Base-by-base conservation (phyloP, 2,797 vertebrate species). In the Sebastolobus alascanus region DNA sequence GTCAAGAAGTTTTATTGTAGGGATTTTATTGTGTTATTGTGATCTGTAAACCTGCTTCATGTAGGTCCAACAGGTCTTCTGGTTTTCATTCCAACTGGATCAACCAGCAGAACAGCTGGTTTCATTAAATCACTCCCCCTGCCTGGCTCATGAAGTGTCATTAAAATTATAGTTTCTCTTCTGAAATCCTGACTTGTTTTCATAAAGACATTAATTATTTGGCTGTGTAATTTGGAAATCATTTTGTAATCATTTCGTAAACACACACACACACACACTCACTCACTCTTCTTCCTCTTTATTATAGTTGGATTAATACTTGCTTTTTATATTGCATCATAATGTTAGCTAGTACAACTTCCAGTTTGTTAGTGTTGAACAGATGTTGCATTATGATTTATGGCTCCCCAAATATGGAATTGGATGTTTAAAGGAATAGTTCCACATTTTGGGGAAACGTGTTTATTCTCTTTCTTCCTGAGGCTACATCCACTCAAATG, bases 151-250 rank as follows among this genome's bases (percentile, higher is more conserved):
- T 38, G 25, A 82, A 65, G 54, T 64, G 52, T 68, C 67, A 67
- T 74, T 79, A 64, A 73, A 77, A 75, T 59, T 1, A 20, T 31
- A 58, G 22, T 72, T 65, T 68, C 63, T 56, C 43, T 71, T 22
- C 46, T 68, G 3, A 64, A 38, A 31, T 12, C 66, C 72, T 55
- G 35, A 46, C 71, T 84, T 82, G 77, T 80, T 89, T 84, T 83
- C 40, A 82, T 86, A 54, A 77, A 82, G 43, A 63, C 64, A 73
- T 68, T 58, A 31, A 78, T 85, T 70, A 63, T 80, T 76, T 77
- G 31, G 56, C 63, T 10, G 67, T 76, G 65, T 54, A 18, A 11
- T 73, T 76, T 79, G 18, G 22, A 73, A 31, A 65, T 75, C 22
- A 46, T 74, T 79, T n/a, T 79, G 35, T 64, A 46, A 46, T 18